Base-by-base conservation (phyloP, 2,888 invertebrate species). In the Leptarthrus brevirostris region DNA sequence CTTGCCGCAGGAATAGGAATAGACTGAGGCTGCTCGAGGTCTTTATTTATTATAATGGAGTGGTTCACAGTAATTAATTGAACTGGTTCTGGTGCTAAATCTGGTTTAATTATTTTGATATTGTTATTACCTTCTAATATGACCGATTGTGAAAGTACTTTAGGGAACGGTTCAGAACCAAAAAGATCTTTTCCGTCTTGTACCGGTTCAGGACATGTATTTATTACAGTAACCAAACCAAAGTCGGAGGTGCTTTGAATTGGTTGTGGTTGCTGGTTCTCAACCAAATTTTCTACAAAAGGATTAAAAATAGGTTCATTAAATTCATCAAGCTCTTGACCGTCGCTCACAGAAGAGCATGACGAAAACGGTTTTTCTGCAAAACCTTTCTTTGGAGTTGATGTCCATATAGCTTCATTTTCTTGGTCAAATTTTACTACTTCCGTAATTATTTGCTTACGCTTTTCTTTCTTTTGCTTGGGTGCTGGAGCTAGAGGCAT, bases 301-400 rank as follows among this genome's bases (percentile, higher is more conserved):
- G 84, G 83, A 80, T 83, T 84, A 69, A 85, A 84, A n/a, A 83
- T 77, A 16, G 84, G 83, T 76, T 84, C 84, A 77, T 84, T 84
- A 75, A 84, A 84, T 76, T 84, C 83, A 76, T 84, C 83, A 2
- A 84, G 75, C 54, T 76, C 77, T 14, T 78, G 73, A 16, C 49
- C 69, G 2, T 54, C 36, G 8, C 26, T 54, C 22, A 6, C n/a
- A 12, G 53, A 24, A 8, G 34, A 44, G 26, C 80, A 77, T 3
- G 78, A 30, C 44, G 75, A 77, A 53, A 76, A 76, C 61, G 75
- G 74, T 44, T 77, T 75, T 12, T 79, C 77, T 36, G 75, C 76
- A 52, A 36, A 8, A 16, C 34, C 8, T 70, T 77, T 77, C 26
- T 82, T 79, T 2, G 84, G 85, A 3, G 85, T 85, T 1, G 85